phyloP scores from a whole-genome alignment of 2,113 vertebrate species.

The Nesoenas mayeri region DNA sequence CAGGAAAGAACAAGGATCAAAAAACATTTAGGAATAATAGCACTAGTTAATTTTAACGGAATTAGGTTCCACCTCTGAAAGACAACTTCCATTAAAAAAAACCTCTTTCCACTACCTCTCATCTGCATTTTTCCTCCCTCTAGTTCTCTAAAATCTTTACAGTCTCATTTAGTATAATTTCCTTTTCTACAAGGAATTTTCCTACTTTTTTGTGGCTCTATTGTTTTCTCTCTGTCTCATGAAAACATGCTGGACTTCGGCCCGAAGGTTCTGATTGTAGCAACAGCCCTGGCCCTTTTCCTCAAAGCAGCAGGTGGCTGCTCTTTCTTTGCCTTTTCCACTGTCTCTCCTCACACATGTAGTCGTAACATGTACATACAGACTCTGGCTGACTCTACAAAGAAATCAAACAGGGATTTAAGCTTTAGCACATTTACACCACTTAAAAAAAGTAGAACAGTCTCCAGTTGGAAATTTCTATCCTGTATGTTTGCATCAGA shows the following conservation, averaged over 20 bases:
- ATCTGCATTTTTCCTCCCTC: neutral
- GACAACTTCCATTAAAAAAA: neutral
- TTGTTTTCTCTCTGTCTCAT: neutral
- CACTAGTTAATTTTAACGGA: neutral
- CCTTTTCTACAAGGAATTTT: neutral
- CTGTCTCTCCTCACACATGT: neutral
- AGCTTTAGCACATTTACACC: neutral
- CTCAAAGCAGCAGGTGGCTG: neutral
- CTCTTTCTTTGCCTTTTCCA: neutral
- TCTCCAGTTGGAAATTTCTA: neutral
- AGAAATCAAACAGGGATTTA: neutral
- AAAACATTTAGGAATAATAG: neutral
- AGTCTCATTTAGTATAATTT: neutral
- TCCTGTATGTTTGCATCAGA: neutral
- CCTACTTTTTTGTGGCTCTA: neutral
- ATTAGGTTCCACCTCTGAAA: neutral
- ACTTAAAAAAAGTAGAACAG: neutral
- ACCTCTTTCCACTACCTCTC: neutral
- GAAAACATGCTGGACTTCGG: neutral
- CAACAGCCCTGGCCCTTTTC: accelerated
- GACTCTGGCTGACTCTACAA: neutral
- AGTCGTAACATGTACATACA: neutral
- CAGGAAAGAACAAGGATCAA: neutral
- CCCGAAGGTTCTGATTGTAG: neutral
- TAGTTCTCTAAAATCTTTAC: neutral